phyloP scores from a whole-genome alignment of 2,888 invertebrate species.

The Dicyrtoma fusca region DNA sequence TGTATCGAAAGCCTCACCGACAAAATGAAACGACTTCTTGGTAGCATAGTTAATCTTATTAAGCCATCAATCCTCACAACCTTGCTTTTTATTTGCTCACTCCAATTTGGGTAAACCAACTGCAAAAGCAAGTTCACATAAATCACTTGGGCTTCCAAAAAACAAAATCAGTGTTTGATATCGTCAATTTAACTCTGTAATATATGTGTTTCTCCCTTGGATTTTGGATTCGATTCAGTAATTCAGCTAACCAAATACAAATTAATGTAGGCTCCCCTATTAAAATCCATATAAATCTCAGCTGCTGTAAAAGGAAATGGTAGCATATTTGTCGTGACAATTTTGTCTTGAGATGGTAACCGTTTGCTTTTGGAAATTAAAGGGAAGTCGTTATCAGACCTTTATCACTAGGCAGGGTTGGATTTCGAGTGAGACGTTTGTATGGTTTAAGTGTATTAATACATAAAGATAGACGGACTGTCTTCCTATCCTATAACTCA shows the following conservation, averaged over 20 bases:
- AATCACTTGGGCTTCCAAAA: slow-evolving; percentile 22
- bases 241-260: slow-evolving; percentile 1
- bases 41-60: slow-evolving; percentile 28
- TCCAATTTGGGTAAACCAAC: slow-evolving; percentile 31
- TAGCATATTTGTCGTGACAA: background rate
- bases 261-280: background rate
- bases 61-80: slow-evolving; percentile 27
- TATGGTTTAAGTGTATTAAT: too few species aligned
- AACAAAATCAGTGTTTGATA: slow-evolving; percentile 2
- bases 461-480: too few species aligned
- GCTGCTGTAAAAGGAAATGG: too few species aligned
- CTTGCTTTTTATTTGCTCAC: slow-evolving; percentile 27
- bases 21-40: slow-evolving; percentile 22
- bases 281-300: too few species aligned
- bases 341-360: slow-evolving; percentile 24
- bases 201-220: too few species aligned
- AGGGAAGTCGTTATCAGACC: slow-evolving; percentile 25
- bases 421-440: too few species aligned
- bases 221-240: background rate
- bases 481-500: background rate
- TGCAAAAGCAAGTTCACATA: slow-evolving; percentile 9
- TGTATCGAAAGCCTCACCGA: slow-evolving; percentile 16
- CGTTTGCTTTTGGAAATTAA: slow-evolving; percentile 21
- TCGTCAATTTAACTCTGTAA: slow-evolving; percentile 2
- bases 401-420: too few species aligned